Evolutionary conservation across 2,113 vertebrate genomes (phyloP), one percentile per base, ranked within the genome.

Genomic region (Promerops cafer): DNA sequence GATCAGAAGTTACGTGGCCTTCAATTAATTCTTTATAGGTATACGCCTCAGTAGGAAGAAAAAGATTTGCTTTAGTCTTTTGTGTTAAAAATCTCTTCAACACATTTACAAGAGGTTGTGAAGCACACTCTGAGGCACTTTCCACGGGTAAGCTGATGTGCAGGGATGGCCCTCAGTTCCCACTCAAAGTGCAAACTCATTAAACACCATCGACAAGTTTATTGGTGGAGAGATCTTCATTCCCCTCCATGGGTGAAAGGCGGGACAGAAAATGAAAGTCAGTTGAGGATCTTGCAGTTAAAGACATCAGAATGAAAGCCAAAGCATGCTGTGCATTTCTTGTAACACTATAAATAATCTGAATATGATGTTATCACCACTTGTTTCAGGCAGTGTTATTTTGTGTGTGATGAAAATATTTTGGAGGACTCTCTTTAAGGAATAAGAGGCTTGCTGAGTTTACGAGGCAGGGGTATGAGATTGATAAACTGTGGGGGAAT

Each of bases 321-420:
- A 96, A 35, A 78, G 60, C 64, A 49, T 52, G 76, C 92, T 86
- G 85, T 88, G 85, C 44, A 7, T 94, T 94, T 96, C 88, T 90
- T 78, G 71, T 90, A 83, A 66, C 1, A 3, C 52, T 70, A 16
- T 75, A 78, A 96, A 89, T 71, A 92, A 40, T 85, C 50, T 59
- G 68, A 93, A 64, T 49, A 40, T 81, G 71, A 88, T 81, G 68
- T 70, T 86, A 93, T 78, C 94, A 40, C 79, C 60, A 39, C 71
- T 92, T 83, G 44, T 90, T 96, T 93, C 64, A 83, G 57, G 60
- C 90, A 45, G 24, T 26, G 75, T 63, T 90, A 40, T 90, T 90
- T 70, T 77, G 39, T 24, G 23, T 54, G 47, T 81, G 66, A 83
- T 80, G 83, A 86, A 88, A 93, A 65, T 83, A 54, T 70, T 96